A percentile compares a stretch with the other conserved stretches of the same genome.
Evolutionary conservation across 1,140 invertebrate genomes (phyloP).

Genomic region (Drusus annulatus): DNA sequence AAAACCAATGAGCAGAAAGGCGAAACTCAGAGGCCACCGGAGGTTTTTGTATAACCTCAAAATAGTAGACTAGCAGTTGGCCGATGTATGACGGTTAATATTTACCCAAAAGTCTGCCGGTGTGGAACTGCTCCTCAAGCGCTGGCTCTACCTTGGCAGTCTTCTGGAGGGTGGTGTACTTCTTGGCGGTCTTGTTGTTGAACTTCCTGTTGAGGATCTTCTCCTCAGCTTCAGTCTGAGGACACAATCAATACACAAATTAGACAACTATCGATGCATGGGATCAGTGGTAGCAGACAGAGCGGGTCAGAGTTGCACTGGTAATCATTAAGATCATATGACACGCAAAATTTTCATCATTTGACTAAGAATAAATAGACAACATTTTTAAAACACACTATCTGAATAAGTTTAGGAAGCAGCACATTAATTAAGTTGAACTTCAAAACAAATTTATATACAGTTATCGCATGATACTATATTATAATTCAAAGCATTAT

Average conservation of each 20-base stretch:
- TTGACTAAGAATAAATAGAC: not conserved
- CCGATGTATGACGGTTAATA: no score
- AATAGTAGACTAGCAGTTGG: no score
- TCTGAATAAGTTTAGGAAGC: no score
- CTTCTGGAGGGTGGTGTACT: slow-evolving; percentile 94
- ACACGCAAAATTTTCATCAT: slow-evolving; percentile 66
- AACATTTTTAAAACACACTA: no score
- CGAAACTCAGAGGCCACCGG: no score
- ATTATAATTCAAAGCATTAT: no score
- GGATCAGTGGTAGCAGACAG: not conserved
- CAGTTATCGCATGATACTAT: no score
- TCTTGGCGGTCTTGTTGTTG: slow-evolving; percentile 93
- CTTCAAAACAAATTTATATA: no score
- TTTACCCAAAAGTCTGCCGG: slow-evolving; percentile 92
- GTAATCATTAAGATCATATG: slow-evolving; percentile 62
- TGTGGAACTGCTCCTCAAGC: slow-evolving; percentile 97
- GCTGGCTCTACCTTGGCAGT: slow-evolving; percentile 93
- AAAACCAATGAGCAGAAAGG: no score
- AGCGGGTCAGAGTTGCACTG: slow-evolving; percentile 12
- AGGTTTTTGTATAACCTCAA: not conserved
- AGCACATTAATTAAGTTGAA: no score
- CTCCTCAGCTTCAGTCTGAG: slow-evolving; percentile 94
- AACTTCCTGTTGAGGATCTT: slow-evolving; percentile 94
- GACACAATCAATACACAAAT: slow-evolving; percentile 17
- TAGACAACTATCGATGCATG: not conserved